A percentile compares a stretch with the other conserved stretches of the same genome.
phyloP scores from a whole-genome alignment of 2,888 invertebrate species.

The Pristionchus arcanus region DNA sequence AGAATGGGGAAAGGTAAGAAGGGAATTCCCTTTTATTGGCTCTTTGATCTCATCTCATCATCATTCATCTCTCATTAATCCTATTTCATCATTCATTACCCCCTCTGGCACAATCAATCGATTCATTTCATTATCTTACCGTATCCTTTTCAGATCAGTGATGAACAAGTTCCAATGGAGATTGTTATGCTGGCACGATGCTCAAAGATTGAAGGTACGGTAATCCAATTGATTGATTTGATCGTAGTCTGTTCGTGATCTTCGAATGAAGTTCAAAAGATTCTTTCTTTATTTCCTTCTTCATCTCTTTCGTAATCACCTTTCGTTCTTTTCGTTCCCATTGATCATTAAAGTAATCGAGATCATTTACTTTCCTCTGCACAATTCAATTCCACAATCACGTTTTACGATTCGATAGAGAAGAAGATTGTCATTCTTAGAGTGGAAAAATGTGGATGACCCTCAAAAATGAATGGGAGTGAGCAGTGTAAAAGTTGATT shows the following conservation, averaged over 20 bases:
- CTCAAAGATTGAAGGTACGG: slow-evolving; percentile 64
- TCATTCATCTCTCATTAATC: not conserved
- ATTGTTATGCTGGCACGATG: slow-evolving; percentile 76
- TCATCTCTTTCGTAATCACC: slow-evolving; percentile 20
- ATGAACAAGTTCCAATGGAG: slow-evolving; percentile 78
- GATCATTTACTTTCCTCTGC: slow-evolving; percentile 27
- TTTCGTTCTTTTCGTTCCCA: not conserved
- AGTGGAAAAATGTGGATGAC: slow-evolving; percentile 25
- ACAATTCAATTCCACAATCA: slow-evolving; percentile 17
- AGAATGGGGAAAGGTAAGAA: slow-evolving; percentile 73
- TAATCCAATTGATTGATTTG: not conserved
- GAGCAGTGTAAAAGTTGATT: not conserved
- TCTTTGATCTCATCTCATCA: slow-evolving; percentile 29
- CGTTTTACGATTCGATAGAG: slow-evolving; percentile 10
- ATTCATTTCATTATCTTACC: not conserved
- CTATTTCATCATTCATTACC: not conserved
- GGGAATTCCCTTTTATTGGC: slow-evolving; percentile 10
- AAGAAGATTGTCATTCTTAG: not conserved
- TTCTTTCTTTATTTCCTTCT: not conserved
- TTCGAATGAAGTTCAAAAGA: not conserved
- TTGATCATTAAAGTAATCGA: slow-evolving; percentile 40
- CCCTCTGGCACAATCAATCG: slow-evolving; percentile 23
- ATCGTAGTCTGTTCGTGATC: not conserved
- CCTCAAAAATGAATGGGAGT: not conserved
- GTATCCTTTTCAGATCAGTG: slow-evolving; percentile 68